phyloP scores from a whole-genome alignment of 1,140 invertebrate genomes.

The Ladona fulva region DNA sequence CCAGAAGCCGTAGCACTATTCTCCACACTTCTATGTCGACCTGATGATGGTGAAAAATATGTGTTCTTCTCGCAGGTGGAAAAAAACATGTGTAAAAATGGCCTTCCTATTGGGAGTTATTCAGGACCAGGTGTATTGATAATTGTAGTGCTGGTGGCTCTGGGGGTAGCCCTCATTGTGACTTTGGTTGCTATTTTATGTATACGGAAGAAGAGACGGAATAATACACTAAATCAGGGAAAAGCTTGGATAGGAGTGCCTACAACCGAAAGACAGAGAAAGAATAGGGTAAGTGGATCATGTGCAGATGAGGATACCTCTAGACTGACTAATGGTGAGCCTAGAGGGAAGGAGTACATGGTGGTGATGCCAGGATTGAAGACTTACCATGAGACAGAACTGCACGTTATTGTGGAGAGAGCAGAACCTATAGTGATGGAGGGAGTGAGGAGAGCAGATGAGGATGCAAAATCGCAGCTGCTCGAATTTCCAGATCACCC shows the following conservation, averaged over 20 bases:
- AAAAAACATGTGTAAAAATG: background rate
- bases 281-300: background rate
- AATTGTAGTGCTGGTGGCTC: conserved; percentile 10
- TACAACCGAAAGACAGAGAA: background rate
- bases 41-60: background rate
- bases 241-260: conserved; percentile 3
- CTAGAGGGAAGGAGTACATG: conserved; percentile 32
- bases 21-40: background rate
- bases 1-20: background rate
- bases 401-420: conserved; percentile 72
- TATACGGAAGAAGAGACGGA: background rate
- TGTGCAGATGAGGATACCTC: background rate
- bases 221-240: background rate
- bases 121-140: background rate
- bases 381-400: conserved; percentile 72
- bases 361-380: conserved; percentile 63
- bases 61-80: background rate
- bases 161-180: background rate
- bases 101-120: background rate
- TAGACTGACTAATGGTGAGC: background rate
- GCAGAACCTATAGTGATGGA: conserved; percentile 50
- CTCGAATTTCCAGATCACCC: background rate
- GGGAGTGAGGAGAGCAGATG: background rate
- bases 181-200: background rate
- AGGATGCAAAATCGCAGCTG: background rate